Percentiles rank a stretch among this genome's conserved stretches.
phyloP scores from a whole-genome alignment of 1,140 invertebrate genomes.

The Rhagoletis zephyria region DNA sequence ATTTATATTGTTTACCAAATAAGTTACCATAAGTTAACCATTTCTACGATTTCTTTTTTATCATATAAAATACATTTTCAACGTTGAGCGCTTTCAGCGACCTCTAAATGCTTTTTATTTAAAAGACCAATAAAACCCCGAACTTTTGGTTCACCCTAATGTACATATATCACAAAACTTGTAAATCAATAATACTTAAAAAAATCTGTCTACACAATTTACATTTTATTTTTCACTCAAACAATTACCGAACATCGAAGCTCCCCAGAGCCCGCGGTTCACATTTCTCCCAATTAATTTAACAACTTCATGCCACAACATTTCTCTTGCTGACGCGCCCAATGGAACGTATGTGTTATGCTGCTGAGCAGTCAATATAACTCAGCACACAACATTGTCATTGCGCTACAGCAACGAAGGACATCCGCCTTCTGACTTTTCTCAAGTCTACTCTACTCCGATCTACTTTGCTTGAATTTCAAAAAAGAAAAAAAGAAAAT shows the following conservation, averaged over 20 bases:
- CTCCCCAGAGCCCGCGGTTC: conserved; percentile 25
- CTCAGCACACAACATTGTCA: neutral
- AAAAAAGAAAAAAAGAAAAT: neutral
- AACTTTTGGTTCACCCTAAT: too few species aligned
- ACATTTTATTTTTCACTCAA: neutral
- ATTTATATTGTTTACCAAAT: too few species aligned
- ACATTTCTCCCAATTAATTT: conserved; percentile 46
- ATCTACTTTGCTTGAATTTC: neutral
- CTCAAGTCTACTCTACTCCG: neutral
- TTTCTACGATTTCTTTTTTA: too few species aligned
- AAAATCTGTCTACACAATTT: neutral
- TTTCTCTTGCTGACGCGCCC: conserved; percentile 13
- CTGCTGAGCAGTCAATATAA: conserved; percentile 4
- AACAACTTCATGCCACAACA: conserved; percentile 50
- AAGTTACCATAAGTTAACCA: too few species aligned
- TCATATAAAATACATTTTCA: too few species aligned
- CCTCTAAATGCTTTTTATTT: too few species aligned
- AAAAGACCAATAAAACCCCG: too few species aligned
- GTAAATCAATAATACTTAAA: neutral
- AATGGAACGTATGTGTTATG: neutral
- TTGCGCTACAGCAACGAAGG: neutral
- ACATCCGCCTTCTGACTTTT: neutral
- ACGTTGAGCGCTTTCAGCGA: too few species aligned
- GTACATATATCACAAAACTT: neutral
- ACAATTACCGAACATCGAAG: neutral